These are phyloP conservation scores for Acanthopagrus latus DNA, from an alignment of 2,797 vertebrate genomes.

Conservation along the genomic window DNA sequence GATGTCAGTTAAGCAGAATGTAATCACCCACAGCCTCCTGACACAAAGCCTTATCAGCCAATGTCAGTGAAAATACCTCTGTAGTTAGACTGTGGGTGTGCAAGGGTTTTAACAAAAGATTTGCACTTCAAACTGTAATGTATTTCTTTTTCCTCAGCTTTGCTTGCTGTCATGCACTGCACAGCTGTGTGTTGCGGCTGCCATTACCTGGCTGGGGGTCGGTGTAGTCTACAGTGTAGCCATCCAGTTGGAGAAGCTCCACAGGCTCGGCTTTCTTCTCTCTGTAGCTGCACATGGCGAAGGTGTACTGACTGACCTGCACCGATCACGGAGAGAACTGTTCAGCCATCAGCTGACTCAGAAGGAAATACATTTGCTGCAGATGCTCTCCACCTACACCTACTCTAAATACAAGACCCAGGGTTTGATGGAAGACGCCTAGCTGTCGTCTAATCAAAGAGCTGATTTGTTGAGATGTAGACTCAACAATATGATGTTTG, in stretches of 20 bases:
- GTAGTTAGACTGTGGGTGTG: neutral
- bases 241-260: constrained; percentile 96
- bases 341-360: neutral
- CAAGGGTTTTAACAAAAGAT: neutral
- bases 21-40: neutral
- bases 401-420: too few species aligned
- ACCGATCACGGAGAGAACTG: constrained; percentile 57
- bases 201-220: constrained; percentile 95
- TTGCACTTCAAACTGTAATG: neutral
- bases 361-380: neutral
- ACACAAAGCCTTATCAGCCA: neutral
- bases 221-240: constrained; percentile 98
- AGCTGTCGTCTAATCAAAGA: too few species aligned
- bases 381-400: too few species aligned
- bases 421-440: too few species aligned
- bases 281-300: constrained; percentile 99
- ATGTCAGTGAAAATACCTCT: neutral
- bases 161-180: neutral
- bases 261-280: constrained; percentile 98
- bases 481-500: too few species aligned
- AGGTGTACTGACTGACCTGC: constrained; percentile 98
- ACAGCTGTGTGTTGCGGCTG: neutral
- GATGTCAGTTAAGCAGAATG: neutral
- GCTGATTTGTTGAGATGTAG: too few species aligned
- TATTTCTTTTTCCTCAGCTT: too few species aligned